phyloP scores from a whole-genome alignment of 2,113 vertebrate genomes.

The Anarhynchus alexandrinus region DNA sequence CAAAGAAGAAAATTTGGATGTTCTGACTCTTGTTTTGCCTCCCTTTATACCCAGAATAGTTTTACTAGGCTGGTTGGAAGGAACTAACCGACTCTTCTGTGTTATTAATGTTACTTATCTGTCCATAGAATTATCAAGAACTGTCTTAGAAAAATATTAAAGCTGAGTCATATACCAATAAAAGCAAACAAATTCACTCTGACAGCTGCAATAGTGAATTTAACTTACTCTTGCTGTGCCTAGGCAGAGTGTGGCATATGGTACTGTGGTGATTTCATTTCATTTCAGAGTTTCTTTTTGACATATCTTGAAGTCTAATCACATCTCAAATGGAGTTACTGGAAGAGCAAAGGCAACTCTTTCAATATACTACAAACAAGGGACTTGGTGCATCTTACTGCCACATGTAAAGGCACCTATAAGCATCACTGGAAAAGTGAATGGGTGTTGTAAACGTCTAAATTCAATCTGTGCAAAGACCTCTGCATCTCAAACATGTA shows the following conservation, averaged over 20 bases:
- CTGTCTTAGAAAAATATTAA: slow-evolving; percentile 36
- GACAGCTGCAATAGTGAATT: slow-evolving; percentile 29
- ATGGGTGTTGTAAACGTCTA: neutral
- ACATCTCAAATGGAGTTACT: neutral
- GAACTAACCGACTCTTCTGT: neutral
- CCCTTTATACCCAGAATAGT: neutral
- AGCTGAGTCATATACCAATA: slow-evolving; percentile 41
- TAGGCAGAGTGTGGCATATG: neutral
- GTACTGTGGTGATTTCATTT: slow-evolving; percentile 27
- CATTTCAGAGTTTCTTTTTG: slow-evolving; percentile 25
- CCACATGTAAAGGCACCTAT: neutral
- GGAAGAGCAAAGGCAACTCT: neutral
- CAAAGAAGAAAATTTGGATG: neutral
- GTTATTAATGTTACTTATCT: neutral
- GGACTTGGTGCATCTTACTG: neutral
- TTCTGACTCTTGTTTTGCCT: neutral
- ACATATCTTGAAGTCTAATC: neutral
- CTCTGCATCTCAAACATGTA: neutral
- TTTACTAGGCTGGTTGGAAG: neutral
- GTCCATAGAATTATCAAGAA: neutral
- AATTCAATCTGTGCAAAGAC: neutral
- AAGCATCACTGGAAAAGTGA: neutral
- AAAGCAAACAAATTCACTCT: slow-evolving; percentile 40
- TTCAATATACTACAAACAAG: neutral
- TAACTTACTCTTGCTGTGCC: neutral